Percentiles rank a stretch among this genome's conserved stretches.
Evolutionary conservation across 2,888 invertebrate genomes (phyloP).

Genomic region (Fragum whitleyi): DNA sequence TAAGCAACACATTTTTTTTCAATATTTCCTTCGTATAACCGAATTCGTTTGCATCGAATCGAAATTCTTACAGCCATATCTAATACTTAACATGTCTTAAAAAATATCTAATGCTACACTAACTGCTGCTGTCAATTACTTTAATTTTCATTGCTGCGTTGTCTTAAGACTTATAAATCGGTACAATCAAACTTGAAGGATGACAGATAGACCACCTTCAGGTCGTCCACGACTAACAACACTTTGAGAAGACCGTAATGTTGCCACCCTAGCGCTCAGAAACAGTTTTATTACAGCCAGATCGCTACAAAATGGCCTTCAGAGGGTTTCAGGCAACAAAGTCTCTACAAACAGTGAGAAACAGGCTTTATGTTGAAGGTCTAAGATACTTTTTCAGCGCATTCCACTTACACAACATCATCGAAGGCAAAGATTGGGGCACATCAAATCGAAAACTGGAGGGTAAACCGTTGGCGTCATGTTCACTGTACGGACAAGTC

Average conservation of each 20-base stretch:
- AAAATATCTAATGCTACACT: too few species aligned
- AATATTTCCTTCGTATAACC: too few species aligned
- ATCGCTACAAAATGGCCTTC: not conserved
- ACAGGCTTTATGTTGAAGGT: not conserved
- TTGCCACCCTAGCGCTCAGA: not conserved
- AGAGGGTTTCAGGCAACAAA: not conserved
- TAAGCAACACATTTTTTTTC: too few species aligned
- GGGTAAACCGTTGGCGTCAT: not conserved
- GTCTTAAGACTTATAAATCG: not conserved
- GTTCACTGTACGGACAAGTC: not conserved
- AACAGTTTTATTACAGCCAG: not conserved
- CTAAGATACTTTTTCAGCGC: not conserved
- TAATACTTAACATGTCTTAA: too few species aligned
- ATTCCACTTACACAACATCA: not conserved
- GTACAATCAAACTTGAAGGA: not conserved
- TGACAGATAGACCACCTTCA: constrained; percentile 4
- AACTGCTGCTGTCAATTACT: not conserved
- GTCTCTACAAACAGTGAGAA: not conserved
- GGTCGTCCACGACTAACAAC: not conserved
- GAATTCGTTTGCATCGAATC: too few species aligned
- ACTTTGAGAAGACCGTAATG: not conserved
- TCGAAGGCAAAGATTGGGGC: not conserved
- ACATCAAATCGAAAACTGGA: not conserved
- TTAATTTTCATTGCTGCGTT: not conserved
- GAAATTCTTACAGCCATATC: too few species aligned